Evolutionary conservation across 2,888 invertebrate genomes (phyloP), one percentile per base, ranked within the genome.

Genomic region (Leptopterna dolabrata): DNA sequence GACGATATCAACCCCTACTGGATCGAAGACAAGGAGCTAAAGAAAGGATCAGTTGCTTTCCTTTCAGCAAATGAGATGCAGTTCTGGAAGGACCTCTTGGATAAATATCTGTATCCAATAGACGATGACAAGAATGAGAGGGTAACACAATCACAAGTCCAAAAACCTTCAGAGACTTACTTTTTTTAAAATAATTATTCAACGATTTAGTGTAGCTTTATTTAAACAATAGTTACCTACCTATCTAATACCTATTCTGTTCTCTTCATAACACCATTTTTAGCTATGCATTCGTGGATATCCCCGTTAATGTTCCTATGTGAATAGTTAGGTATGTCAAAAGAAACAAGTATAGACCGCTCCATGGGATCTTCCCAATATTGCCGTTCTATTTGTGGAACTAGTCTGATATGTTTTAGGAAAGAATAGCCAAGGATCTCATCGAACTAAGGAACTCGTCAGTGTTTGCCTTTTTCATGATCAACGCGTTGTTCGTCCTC

Each of bases 401-500:
- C 85, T 51, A 85, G 85, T 85, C 47, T 85, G 85, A 45, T 85
- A n/a, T 89, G 88, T 95, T 95, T 94, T 95, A 97, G 97, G 96
- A 95, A 91, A 95, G 97, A 94, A 97, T 97, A 92, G 96, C 97
- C 91, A 93, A 93, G 92, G 97, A 98, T 93, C 94, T 99, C 92
- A 96, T 97, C 94, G 98, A 98, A 92, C 94, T 99, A 91, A 95
- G 99, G 92, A 98, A 99, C 93, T 96, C 97, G 91, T 97, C 97
- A 90, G 97, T 98, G 89, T 98, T 98, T 93, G 97, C 96, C 91
- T 99, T 99, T 94, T 97, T 99, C 94, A 99, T 99, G 98, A 93
- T 98, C 93, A 99, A 99, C 94, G 97, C 99, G 90, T 95, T 99
- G 91, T 99, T 99, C 95, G 98, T 99, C 91, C 95, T 99, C 92